Percentiles rank a stretch among this genome's conserved stretches.
Evolutionary conservation across 2,888 invertebrate species (phyloP).

Genomic region (Spisula solida): DNA sequence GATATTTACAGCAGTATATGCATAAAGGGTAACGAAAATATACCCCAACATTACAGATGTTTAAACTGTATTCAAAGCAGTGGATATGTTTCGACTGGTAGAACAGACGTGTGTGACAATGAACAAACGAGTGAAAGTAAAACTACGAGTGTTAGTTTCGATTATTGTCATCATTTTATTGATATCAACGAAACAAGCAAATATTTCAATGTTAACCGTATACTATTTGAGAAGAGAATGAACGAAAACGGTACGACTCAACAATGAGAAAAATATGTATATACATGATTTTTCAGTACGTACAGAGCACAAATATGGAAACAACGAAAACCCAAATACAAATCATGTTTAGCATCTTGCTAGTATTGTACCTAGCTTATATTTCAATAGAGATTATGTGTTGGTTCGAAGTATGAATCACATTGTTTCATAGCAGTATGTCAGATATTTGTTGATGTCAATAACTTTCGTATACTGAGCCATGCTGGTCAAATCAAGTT

Average conservation of each 20-base stretch:
- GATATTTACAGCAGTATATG: conserved; percentile 9
- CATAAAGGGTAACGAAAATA: conserved; percentile 26
- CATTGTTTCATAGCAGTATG: neutral
- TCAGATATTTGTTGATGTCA: conserved; percentile 2
- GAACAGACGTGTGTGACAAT: conserved; percentile 9
- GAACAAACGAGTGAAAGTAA: neutral
- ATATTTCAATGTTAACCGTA: conserved; percentile 31
- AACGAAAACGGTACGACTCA: conserved; percentile 17
- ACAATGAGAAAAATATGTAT: neutral
- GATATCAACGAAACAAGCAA: conserved; percentile 19
- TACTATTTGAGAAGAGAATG: conserved; percentile 27
- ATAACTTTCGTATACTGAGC: neutral
- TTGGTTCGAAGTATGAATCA: neutral
- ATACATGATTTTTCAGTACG: no score
- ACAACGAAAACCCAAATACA: neutral
- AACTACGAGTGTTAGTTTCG: neutral
- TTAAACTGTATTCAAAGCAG: conserved; percentile 21
- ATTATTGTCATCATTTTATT: conserved; percentile 41
- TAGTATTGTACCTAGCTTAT: neutral
- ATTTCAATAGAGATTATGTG: neutral
- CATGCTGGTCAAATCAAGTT: neutral
- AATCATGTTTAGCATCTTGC: neutral
- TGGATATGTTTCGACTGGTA: conserved; percentile 26
- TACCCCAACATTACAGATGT: conserved; percentile 19
- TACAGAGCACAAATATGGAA: no score